phyloP scores from a whole-genome alignment of 2,888 invertebrate species.

The Epinotia demarniana region DNA sequence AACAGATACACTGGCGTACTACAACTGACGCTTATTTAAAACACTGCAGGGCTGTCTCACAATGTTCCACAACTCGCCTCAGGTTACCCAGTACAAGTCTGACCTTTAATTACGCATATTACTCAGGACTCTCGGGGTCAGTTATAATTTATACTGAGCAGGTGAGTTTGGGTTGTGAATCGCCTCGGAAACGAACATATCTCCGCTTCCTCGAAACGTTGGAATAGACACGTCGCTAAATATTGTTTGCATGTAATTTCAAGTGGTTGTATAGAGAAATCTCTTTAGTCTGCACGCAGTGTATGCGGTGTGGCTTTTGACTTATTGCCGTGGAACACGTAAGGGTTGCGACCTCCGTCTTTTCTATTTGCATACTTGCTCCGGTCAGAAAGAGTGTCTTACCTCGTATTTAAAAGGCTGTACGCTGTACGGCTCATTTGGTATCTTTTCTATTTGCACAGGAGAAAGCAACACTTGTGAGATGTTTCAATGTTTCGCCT shows the following conservation, averaged over 20 bases:
- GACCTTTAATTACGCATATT: background rate
- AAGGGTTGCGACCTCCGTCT: constrained; percentile 66
- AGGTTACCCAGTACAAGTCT: background rate
- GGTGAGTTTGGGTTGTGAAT: background rate
- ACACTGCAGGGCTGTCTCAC: constrained; percentile 4
- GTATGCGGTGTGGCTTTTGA: constrained; percentile 70
- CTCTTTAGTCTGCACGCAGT: constrained; percentile 70
- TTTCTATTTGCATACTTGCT: constrained; percentile 68
- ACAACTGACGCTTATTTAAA: constrained; percentile 9
- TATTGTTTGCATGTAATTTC: constrained; percentile 42
- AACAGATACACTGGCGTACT: constrained; percentile 12
- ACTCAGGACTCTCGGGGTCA: background rate
- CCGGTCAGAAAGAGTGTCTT: constrained; percentile 31
- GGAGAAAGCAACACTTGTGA: background rate
- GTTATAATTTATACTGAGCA: background rate
- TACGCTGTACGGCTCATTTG: background rate
- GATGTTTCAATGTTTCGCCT: too few species aligned
- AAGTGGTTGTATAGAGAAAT: constrained; percentile 38
- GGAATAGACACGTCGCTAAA: constrained; percentile 44
- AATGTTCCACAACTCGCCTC: background rate
- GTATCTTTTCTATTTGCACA: background rate
- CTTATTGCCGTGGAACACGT: constrained; percentile 74
- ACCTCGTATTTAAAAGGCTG: background rate
- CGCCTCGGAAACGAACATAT: constrained; percentile 36
- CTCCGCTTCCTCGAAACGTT: constrained; percentile 27